Evolutionary conservation across 1,140 invertebrate genomes (phyloP), one percentile per base, ranked within the genome.

Genomic region (Mycetomoellerius zeteki): DNA sequence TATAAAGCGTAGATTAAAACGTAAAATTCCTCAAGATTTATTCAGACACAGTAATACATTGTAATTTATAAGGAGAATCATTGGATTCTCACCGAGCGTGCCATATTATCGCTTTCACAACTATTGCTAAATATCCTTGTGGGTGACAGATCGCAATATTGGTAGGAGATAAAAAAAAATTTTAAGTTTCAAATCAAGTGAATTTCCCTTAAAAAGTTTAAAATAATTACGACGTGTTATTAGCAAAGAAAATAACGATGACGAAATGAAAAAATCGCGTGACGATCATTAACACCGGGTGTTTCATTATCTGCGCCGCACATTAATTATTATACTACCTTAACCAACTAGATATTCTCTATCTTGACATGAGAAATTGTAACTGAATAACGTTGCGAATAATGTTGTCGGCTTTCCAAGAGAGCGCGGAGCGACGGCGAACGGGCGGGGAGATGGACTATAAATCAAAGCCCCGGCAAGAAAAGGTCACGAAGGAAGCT

Each of bases 401-500:
- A 77, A 85, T 21, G 50, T 75, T 85, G 60, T 85, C 60, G 58
- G 47, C 60, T 67, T 78, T 85, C 47, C 10, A 14, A 19, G 72
- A 8, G 72, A 52, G n/a, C 56, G 69, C 77, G 62, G 21, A 24
- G 30, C 65, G 43, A 84, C 27, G 81, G 24, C 27, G 65, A 78
- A 52, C 77, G 77, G 62, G 43, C 62, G 30, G 30, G 19, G 56
- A 60, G 75, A 21, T 30, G 43, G 33, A 62, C 56, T 54, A 84
- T 84, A 84, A 84, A 84, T 84, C 80, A 75, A 54, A 73, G 27
- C 19, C 37, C 3, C 65, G 21, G 50, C 21, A 69, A 75, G 80
- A 84, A 84, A 84, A 84, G 80, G 69, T 78, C 75, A 78, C 43
- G 81, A 19, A 14, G 33, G 37, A 67, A 58, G 72, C 8, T 33